A percentile compares a stretch with the other conserved stretches of the same genome.
These are phyloP conservation scores for Drepanosiphum platanoidis DNA, from an alignment of 2,888 invertebrate genomes.

Conservation along the genomic window DNA sequence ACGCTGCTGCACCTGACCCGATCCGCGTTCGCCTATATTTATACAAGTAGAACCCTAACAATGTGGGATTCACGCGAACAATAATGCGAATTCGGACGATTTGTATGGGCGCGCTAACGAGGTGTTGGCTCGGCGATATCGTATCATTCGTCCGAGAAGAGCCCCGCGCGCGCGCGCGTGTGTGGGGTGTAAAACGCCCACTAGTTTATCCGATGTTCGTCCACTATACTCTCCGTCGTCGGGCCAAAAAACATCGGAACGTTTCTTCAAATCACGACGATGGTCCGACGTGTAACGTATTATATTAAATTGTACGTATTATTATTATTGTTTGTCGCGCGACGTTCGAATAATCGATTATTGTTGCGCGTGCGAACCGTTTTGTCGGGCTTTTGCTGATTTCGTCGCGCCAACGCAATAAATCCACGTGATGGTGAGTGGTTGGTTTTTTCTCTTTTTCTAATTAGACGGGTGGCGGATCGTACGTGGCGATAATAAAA, in stretches of 20 bases:
- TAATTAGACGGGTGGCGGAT: not conserved
- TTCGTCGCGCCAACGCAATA: not conserved
- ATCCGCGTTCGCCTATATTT: slow-evolving; percentile 26
- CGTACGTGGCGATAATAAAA: not conserved
- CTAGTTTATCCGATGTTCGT: not conserved
- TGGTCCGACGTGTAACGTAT: not conserved
- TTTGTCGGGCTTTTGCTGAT: not conserved
- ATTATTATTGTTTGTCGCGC: not conserved
- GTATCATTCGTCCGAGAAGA: not conserved
- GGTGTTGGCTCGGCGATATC: slow-evolving; percentile 28
- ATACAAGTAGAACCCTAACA: slow-evolving; percentile 20
- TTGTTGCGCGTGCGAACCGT: not conserved
- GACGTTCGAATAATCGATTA: slow-evolving; percentile 9
- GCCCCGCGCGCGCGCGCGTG: not conserved
- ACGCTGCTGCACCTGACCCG: slow-evolving; percentile 30
- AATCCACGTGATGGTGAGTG: not conserved
- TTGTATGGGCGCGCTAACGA: slow-evolving; percentile 54
- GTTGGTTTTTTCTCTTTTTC: not conserved
- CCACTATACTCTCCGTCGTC: too few species aligned
- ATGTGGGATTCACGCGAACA: slow-evolving; percentile 32
- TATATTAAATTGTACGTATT: not conserved
- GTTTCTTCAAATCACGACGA: too few species aligned
- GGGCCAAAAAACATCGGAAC: too few species aligned
- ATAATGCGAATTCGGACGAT: slow-evolving; percentile 38
- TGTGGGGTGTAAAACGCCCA: not conserved